Evolutionary conservation across 2,113 vertebrate genomes (phyloP).

Genomic region (Alouatta palliata): DNA sequence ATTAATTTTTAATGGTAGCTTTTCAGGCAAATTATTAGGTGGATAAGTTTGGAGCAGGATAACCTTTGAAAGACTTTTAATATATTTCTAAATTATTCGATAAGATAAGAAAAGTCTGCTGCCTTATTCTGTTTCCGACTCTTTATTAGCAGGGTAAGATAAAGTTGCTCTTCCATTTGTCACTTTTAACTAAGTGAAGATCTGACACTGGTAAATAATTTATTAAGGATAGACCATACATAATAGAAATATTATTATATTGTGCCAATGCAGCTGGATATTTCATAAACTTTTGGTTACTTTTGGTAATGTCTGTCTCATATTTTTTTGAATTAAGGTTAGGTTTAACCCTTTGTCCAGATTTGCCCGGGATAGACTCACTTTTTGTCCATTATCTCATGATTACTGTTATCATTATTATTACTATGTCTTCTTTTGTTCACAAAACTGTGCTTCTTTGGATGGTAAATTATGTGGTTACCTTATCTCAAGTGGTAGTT

Average conservation of each 20-base stretch:
- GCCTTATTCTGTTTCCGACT: not conserved
- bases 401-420: not conserved
- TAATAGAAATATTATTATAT: not conserved
- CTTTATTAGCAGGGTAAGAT: not conserved
- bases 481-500: not conserved
- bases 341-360: not conserved
- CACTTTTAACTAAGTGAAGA: constrained; percentile 1
- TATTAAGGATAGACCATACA: not conserved
- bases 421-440: not conserved
- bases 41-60: not conserved
- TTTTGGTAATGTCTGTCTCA: not conserved
- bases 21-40: not conserved
- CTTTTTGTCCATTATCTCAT: not conserved
- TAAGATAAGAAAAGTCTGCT: not conserved
- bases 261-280: not conserved
- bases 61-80: not conserved
- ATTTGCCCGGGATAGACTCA: not conserved
- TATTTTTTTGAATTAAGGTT: not conserved
- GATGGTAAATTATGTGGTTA: not conserved
- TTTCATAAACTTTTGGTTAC: not conserved
- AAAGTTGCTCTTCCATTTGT: not conserved
- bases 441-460: not conserved
- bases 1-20: not conserved
- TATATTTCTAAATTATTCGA: not conserved
- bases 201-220: not conserved